Conservation (phyloP, 2,888 invertebrate species). For the Drosophila maculinotata region DNA sequence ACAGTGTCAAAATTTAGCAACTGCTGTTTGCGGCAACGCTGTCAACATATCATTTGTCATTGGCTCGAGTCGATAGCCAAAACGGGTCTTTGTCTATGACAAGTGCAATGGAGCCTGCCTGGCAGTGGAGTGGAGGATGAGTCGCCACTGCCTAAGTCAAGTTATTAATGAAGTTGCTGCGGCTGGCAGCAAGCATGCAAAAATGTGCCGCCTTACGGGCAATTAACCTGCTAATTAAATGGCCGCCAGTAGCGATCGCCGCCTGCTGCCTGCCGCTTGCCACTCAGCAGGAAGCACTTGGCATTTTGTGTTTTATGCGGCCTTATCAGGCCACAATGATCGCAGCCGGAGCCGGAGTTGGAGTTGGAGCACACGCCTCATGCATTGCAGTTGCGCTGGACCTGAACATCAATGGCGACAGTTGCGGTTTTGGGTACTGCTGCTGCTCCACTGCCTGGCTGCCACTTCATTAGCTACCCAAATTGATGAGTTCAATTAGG, state of each 20-base stretch:
- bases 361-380: constrained; percentile 37
- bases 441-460: constrained; percentile 28
- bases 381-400: constrained; percentile 56
- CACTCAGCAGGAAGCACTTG: constrained; percentile 69
- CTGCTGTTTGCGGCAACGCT: constrained; percentile 60
- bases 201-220: constrained; percentile 64
- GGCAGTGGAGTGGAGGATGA: constrained; percentile 23
- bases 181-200: constrained; percentile 40
- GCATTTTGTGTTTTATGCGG: constrained; percentile 65
- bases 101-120: constrained; percentile 42
- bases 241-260: constrained; percentile 55
- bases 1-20: constrained; percentile 79
- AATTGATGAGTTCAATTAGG: constrained; percentile 85
- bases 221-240: constrained; percentile 77
- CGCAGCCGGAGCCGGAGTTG: constrained; percentile 35
- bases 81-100: constrained; percentile 70
- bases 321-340: constrained; percentile 60
- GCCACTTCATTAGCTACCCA: constrained; percentile 75
- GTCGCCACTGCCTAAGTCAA: constrained; percentile 21
- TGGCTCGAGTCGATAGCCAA: constrained; percentile 58
- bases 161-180: constrained; percentile 78
- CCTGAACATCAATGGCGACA: no score
- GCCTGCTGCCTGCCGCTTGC: constrained; percentile 23
- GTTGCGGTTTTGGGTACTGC: no score
- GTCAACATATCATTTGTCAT: constrained; percentile 80